These are phyloP conservation scores for Drosophila repleta DNA, from an alignment of 1,140 invertebrate genomes.

Conservation along the genomic window DNA sequence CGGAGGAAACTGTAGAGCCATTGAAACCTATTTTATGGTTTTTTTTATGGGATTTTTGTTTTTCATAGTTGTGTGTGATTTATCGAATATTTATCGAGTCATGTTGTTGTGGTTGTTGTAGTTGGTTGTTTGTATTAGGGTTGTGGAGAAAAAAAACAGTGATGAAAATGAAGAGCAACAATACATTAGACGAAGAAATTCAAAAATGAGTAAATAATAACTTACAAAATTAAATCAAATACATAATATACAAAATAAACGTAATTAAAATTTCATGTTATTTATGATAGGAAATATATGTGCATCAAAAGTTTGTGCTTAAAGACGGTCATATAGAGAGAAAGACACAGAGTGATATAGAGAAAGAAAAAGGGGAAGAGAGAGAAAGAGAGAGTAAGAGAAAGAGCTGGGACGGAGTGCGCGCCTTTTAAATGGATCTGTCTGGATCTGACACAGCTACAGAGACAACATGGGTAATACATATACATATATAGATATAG, in stretches of 20 bases:
- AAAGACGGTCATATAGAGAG: conserved; percentile 42
- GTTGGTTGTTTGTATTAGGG: conserved; percentile 43
- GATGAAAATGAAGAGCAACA: conserved; percentile 78
- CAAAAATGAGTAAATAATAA: conserved; percentile 48
- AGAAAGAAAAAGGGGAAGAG: background rate
- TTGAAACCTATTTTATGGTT: conserved; percentile 83
- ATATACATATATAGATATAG: conserved; percentile 33
- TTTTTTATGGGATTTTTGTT: conserved; percentile 44
- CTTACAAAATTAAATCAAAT: conserved; percentile 51
- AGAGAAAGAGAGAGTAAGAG: conserved; percentile 6
- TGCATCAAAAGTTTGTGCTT: conserved; percentile 55
- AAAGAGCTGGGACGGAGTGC: conserved; percentile 11
- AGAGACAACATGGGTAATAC: conserved; percentile 38
- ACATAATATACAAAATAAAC: conserved; percentile 51
- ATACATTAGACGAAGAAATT: conserved; percentile 81
- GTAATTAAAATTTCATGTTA: conserved; percentile 21
- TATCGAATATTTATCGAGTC: conserved; percentile 33
- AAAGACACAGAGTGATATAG: conserved; percentile 6
- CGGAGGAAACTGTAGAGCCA: conserved; percentile 85
- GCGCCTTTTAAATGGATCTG: conserved; percentile 15
- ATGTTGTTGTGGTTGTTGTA: conserved; percentile 43
- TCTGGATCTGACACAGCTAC: conserved; percentile 44
- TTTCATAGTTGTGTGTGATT: conserved; percentile 42
- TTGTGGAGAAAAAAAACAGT: conserved; percentile 62
- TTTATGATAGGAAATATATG: conserved; percentile 39